Evolutionary conservation across 2,113 vertebrate species (phyloP).

Genomic region (Dryoscopus gambensis): DNA sequence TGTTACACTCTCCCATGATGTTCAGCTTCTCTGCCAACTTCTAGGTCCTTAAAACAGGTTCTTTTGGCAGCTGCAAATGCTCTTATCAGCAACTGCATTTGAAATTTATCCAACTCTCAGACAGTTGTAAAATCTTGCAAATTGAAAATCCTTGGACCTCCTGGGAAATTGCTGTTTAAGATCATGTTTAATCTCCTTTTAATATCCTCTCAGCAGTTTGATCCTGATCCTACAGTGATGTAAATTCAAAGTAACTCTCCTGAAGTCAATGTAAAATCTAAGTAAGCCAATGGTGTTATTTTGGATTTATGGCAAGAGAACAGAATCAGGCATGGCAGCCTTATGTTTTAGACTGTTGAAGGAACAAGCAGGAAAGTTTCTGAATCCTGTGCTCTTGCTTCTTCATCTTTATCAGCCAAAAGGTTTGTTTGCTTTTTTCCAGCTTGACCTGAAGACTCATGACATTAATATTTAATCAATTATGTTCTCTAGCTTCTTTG

Average conservation of each 20-base stretch:
- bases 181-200: conserved; percentile 72
- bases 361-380: not conserved
- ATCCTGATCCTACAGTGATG: conserved; percentile 48
- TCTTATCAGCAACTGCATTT: conserved; percentile 69
- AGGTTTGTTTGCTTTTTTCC: not conserved
- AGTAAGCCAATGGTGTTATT: conserved; percentile 24
- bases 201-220: conserved; percentile 51
- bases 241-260: conserved; percentile 43
- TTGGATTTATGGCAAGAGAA: not conserved
- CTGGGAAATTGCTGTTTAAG: conserved; percentile 65
- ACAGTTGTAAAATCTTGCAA: conserved; percentile 68
- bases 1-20: not conserved
- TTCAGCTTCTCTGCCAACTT: conserved; percentile 49
- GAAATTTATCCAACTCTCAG: conserved; percentile 74
- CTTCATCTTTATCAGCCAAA: not conserved
- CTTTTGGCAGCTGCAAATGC: conserved; percentile 60
- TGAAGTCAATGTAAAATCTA: conserved; percentile 13
- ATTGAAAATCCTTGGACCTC: conserved; percentile 74
- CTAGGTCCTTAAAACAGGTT: conserved; percentile 63
- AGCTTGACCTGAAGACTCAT: not conserved
- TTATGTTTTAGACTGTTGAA: conserved; percentile 8
- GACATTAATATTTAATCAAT: not conserved
- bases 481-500: not conserved
- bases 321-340: not conserved
- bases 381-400: not conserved